phyloP scores from a whole-genome alignment of 2,797 vertebrate species.

The Onychomys arenicola region DNA sequence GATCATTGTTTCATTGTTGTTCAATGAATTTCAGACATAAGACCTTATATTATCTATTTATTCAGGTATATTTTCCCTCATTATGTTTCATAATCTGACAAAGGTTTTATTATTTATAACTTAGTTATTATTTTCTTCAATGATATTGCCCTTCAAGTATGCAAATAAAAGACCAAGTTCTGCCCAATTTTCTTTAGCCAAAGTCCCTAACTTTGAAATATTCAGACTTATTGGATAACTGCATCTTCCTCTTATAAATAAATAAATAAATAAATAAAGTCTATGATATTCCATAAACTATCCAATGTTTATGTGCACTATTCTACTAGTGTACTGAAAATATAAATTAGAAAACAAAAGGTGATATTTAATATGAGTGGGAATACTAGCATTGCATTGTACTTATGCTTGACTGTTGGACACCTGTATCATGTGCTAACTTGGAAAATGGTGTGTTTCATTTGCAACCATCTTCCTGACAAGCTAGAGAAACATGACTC shows the following conservation, averaged over 20 bases:
- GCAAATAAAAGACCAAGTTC: background rate
- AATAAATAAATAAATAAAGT: background rate
- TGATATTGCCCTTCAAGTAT: background rate
- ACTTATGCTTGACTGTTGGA: background rate
- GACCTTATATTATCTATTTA: background rate
- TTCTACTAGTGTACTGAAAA: background rate
- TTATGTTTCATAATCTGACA: background rate
- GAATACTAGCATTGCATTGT: background rate
- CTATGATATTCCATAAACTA: background rate
- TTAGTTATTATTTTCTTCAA: constrained; percentile 18
- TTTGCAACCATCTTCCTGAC: background rate
- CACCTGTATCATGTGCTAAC: background rate
- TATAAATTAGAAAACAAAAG: background rate
- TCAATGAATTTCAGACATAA: constrained; percentile 7
- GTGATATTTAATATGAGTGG: background rate
- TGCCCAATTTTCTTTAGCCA: background rate
- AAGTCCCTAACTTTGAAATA: background rate
- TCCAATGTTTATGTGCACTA: background rate
- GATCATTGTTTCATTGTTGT: background rate
- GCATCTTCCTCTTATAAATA: background rate
- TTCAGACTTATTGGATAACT: background rate
- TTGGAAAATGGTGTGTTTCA: background rate
- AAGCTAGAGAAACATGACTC: background rate
- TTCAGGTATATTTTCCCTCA: background rate
- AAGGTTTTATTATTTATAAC: too few species aligned